Percentiles rank a stretch among this genome's conserved stretches.
Evolutionary conservation across 2,888 invertebrate genomes (phyloP).

Genomic region (Cephus sareptanus): DNA sequence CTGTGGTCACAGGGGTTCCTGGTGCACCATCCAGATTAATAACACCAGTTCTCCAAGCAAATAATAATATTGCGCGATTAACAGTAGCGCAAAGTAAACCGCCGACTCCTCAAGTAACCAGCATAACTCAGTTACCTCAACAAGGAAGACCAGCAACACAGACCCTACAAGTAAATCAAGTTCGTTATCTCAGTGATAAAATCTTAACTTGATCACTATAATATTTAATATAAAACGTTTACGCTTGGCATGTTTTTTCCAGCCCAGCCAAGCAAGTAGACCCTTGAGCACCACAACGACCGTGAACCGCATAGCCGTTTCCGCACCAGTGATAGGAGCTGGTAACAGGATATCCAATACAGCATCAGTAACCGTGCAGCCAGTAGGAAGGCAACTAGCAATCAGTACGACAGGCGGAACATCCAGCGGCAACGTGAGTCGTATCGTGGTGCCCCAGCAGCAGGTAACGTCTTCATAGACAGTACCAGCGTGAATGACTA

Average conservation of each 20-base stretch:
- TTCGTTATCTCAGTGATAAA: neutral
- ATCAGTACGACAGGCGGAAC: conserved; percentile 52
- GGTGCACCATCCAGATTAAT: conserved; percentile 57
- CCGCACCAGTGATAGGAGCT: conserved; percentile 56
- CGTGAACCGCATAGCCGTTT: conserved; percentile 58
- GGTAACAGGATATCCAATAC: conserved; percentile 55
- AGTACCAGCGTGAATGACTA: neutral
- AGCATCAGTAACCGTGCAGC: conserved; percentile 55
- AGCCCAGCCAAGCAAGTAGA: conserved; percentile 55
- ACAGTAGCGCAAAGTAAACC: conserved; percentile 54
- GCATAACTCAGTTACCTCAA: conserved; percentile 50
- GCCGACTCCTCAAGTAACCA: conserved; percentile 50
- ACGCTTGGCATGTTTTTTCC: conserved; percentile 19
- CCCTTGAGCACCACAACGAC: conserved; percentile 48
- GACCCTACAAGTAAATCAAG: conserved; percentile 50
- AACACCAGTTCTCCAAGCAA: conserved; percentile 56
- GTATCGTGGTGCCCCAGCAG: conserved; percentile 60
- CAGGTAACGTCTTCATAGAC: conserved; percentile 38
- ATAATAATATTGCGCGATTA: conserved; percentile 52
- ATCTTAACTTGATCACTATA: neutral
- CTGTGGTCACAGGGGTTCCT: conserved; percentile 56
- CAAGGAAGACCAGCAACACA: conserved; percentile 49
- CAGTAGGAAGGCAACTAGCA: conserved; percentile 55
- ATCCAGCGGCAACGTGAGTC: conserved; percentile 53
- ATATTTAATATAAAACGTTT: neutral